Percentiles rank a stretch among this genome's conserved stretches.
phyloP scores from a whole-genome alignment of 1,140 invertebrate species.

The Drosophila persimilis region DNA sequence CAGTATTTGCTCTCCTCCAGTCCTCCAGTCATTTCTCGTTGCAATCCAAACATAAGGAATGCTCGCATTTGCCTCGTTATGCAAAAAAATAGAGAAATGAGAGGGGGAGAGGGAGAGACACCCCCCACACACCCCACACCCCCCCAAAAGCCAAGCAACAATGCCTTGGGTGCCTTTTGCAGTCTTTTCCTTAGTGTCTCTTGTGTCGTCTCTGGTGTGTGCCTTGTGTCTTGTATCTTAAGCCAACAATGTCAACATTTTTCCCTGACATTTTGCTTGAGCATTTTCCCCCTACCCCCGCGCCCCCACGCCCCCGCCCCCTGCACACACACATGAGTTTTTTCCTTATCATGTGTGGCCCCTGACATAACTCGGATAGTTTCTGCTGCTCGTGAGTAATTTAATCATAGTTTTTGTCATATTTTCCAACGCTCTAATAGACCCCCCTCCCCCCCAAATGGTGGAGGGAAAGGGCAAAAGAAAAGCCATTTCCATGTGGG shows the following conservation, averaged over 20 bases:
- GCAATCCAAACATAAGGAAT: slow-evolving; percentile 36
- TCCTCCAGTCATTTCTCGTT: slow-evolving; percentile 19
- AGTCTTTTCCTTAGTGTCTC: background rate
- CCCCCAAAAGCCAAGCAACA: slow-evolving; percentile 3
- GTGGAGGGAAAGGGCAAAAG: slow-evolving; percentile 19
- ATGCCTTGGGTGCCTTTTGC: slow-evolving; percentile 19
- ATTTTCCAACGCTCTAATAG: too few species aligned
- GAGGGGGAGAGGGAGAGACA: slow-evolving; percentile 35
- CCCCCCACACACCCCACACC: background rate
- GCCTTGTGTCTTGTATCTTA: slow-evolving; percentile 48
- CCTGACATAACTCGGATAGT: slow-evolving; percentile 50
- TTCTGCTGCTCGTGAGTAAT: slow-evolving; percentile 39
- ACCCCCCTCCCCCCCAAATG: background rate
- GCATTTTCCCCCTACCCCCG: slow-evolving; percentile 22
- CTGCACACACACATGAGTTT: slow-evolving; percentile 5
- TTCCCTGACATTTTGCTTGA: slow-evolving; percentile 59
- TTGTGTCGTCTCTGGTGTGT: background rate
- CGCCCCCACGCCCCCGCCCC: background rate
- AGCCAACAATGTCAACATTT: slow-evolving; percentile 69
- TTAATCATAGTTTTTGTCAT: slow-evolving; percentile 43
- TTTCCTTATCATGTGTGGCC: slow-evolving; percentile 33
- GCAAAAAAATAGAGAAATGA: slow-evolving; percentile 7
- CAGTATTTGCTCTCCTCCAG: slow-evolving; percentile 17
- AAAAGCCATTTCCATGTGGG: slow-evolving; percentile 18
- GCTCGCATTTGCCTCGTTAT: slow-evolving; percentile 35